Evolutionary conservation across 2,797 vertebrate genomes (phyloP), one percentile per base, ranked within the genome.

Genomic region (Tenualosa thibaudeaui): DNA sequence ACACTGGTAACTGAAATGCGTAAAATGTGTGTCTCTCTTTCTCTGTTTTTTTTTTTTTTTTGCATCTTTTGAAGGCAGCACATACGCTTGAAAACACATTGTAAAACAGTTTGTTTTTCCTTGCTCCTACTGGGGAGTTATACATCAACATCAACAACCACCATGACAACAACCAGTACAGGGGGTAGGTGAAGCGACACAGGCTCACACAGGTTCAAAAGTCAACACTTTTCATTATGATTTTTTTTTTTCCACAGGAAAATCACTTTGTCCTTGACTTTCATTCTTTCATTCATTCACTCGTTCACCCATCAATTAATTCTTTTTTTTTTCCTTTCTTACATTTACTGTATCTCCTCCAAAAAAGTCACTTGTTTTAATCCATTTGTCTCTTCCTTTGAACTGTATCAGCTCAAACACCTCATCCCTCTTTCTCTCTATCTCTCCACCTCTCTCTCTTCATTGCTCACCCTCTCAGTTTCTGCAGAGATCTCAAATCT

Each of bases 191-290:
- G 46, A 71, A 31, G 37, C 37, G 65, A 19, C 71, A 40, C 17
- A 22, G 37, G 31, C 54, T 22, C 83, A 87, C 86, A 88, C 87
- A 85, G 88, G 84, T 83, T 86, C 85, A 51, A 53, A 85, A 85
- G 75, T 81, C 62, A 65, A 83, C 50, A 82, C 71, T 19, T 43
- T 17, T 78, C 19, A 0, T 78, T 43, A 40, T 19, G 50, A 56
- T 19, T 78, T 3, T 19, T 78, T 19, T 78, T 37, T 89, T 89
- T 90, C 90, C 89, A 91, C 90, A 89, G 90, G 89, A 91, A 91
- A 89, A 85, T 87, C 87, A 86, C 5, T 46, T 37, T 15, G 40
- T 78, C 71, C 40, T 75, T 78, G 37, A 78, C 71, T 46, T 46
- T 22, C 12, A 56, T 22, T 71, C 71, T 46, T 46, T 22, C 12